Percentiles rank a stretch among this genome's conserved stretches.
Evolutionary conservation across 2,113 vertebrate genomes (phyloP).

Genomic region (Lichenostomus cassidix): DNA sequence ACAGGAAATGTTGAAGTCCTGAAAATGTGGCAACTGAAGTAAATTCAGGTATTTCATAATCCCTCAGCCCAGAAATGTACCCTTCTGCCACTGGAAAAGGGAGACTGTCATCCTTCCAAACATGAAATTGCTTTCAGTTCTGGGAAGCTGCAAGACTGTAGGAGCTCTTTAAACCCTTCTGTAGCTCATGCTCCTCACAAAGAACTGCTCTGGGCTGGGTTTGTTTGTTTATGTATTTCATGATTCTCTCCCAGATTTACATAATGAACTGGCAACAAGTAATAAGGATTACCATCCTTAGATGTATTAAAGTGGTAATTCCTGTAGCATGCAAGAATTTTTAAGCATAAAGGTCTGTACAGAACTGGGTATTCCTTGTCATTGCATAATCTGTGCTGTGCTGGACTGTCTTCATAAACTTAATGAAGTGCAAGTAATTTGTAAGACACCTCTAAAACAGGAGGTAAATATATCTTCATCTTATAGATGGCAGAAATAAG

Average conservation of each 20-base stretch:
- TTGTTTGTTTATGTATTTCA: background rate
- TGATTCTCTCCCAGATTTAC: background rate
- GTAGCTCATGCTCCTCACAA: background rate
- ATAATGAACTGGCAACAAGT: background rate
- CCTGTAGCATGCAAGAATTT: background rate
- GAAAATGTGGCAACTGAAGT: background rate
- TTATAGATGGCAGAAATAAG: background rate
- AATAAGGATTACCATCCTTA: background rate
- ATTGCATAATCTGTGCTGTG: background rate
- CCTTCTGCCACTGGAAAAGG: background rate
- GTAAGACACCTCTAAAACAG: background rate
- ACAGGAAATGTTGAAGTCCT: background rate
- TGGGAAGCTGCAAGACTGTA: background rate
- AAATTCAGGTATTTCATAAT: constrained; percentile 39
- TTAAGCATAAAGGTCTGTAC: background rate
- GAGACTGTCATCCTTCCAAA: background rate
- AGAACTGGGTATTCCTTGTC: background rate
- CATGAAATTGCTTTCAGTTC: background rate
- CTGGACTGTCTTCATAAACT: background rate
- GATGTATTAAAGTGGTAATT: background rate
- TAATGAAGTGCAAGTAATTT: background rate
- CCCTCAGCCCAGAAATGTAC: background rate
- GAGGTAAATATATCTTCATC: background rate
- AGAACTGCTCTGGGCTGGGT: background rate
- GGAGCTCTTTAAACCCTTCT: background rate